Evolutionary conservation across 2,888 invertebrate species (phyloP).

Genomic region (Macropis europaea): DNA sequence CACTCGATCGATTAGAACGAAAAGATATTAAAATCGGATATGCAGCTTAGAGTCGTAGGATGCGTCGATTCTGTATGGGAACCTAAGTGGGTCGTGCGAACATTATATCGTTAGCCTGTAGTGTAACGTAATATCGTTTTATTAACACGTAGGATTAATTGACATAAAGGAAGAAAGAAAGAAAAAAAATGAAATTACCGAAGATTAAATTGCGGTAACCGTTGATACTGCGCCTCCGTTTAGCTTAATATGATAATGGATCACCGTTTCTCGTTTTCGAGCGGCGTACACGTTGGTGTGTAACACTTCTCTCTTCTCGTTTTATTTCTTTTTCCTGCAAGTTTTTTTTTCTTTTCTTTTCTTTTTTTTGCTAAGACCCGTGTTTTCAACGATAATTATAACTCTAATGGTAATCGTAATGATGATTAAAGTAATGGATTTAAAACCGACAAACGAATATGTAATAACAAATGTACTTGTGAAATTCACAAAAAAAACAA

Average conservation of each 20-base stretch:
- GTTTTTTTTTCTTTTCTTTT: slow-evolving; percentile 39
- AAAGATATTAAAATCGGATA: slow-evolving; percentile 41
- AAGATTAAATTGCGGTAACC: slow-evolving; percentile 31
- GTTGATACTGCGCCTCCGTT: slow-evolving; percentile 49
- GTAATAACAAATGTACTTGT: slow-evolving; percentile 74
- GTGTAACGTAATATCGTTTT: slow-evolving; percentile 72
- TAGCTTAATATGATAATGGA: slow-evolving; percentile 40
- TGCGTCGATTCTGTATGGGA: slow-evolving; percentile 67
- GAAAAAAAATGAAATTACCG: slow-evolving; percentile 15
- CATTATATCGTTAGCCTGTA: slow-evolving; percentile 66
- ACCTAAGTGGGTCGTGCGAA: slow-evolving; percentile 58
- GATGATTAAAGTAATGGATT: slow-evolving; percentile 61
- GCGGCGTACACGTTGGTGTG: slow-evolving; percentile 54
- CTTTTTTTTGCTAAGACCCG: slow-evolving; percentile 52
- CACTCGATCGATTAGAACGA: no score
- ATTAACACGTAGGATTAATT: slow-evolving; percentile 68
- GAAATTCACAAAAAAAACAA: slow-evolving; percentile 67
- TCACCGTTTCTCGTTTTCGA: slow-evolving; percentile 48
- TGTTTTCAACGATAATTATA: slow-evolving; percentile 63
- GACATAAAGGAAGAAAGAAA: slow-evolving; percentile 42
- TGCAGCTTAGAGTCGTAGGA: slow-evolving; percentile 52
- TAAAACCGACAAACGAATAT: slow-evolving; percentile 65
- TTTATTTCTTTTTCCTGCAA: slow-evolving; percentile 30
- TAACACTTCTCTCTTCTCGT: slow-evolving; percentile 44
- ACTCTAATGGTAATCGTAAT: slow-evolving; percentile 59